phyloP scores from a whole-genome alignment of 2,888 invertebrate genomes.

The Agrochola litura region DNA sequence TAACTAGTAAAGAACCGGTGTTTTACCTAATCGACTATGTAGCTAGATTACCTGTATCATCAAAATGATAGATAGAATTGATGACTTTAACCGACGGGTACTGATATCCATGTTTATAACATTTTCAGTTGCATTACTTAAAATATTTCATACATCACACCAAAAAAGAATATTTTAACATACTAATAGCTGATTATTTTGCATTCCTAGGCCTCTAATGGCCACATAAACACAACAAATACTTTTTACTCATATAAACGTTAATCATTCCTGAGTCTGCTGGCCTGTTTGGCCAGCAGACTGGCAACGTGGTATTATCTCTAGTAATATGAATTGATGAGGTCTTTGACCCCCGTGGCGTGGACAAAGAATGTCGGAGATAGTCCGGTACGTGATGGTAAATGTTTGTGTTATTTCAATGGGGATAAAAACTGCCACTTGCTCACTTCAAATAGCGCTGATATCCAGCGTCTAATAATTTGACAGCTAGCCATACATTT shows the following conservation, averaged over 20 bases:
- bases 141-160: not conserved
- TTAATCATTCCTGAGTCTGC: conserved; percentile 29
- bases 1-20: too few species aligned
- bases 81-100: not conserved
- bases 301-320: conserved; percentile 25
- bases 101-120: not conserved
- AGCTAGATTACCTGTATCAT: not conserved
- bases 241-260: conserved; percentile 3
- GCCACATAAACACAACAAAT: conserved; percentile 1
- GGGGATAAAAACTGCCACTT: too few species aligned
- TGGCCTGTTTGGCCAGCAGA: too few species aligned
- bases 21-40: not conserved
- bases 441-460: too few species aligned
- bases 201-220: not conserved
- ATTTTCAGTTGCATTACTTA: not conserved
- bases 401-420: conserved; percentile 19
- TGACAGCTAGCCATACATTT: too few species aligned
- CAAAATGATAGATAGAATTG: not conserved
- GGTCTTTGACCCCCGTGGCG: conserved; percentile 39
- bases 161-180: too few species aligned
- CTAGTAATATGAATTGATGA: conserved; percentile 46
- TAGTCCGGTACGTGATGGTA: not conserved
- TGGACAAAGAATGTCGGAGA: conserved; percentile 6
- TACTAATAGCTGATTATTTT: not conserved
- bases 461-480: too few species aligned